Evolutionary conservation across 2,888 invertebrate genomes (phyloP).

Genomic region (Exephanes ischioxanthus): DNA sequence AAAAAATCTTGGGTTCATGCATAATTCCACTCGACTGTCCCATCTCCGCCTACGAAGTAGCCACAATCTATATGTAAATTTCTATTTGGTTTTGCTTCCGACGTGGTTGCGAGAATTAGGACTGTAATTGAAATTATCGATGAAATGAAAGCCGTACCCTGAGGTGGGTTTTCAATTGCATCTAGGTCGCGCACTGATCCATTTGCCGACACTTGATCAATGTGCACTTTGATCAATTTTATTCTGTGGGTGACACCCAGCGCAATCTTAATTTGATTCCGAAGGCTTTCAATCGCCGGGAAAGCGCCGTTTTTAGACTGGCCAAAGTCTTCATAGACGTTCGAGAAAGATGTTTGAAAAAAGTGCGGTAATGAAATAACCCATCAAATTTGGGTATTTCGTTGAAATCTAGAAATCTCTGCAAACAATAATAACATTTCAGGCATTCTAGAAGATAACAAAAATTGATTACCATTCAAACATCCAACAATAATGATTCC

Average conservation of each 20-base stretch:
- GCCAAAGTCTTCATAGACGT: too few species aligned
- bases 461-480: neutral
- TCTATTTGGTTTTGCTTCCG: neutral
- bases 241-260: too few species aligned
- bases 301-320: too few species aligned
- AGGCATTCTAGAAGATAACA: too few species aligned
- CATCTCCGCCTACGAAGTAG: neutral
- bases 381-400: too few species aligned
- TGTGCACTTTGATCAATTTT: too few species aligned
- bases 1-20: conserved; percentile 8
- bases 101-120: conserved; percentile 7
- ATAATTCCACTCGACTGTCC: conserved; percentile 29
- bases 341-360: too few species aligned
- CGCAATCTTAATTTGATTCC: too few species aligned
- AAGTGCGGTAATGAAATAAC: too few species aligned
- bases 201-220: neutral
- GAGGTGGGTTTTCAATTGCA: neutral
- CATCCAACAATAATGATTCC: neutral
- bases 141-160: neutral
- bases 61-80: conserved; percentile 42
- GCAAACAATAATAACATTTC: too few species aligned
- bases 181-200: neutral
- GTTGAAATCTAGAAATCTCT: too few species aligned
- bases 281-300: too few species aligned
- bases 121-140: conserved; percentile 32